Percentiles rank a stretch among this genome's conserved stretches.
Evolutionary conservation across 2,888 invertebrate species (phyloP).

Genomic region (Uloborus plumipes): DNA sequence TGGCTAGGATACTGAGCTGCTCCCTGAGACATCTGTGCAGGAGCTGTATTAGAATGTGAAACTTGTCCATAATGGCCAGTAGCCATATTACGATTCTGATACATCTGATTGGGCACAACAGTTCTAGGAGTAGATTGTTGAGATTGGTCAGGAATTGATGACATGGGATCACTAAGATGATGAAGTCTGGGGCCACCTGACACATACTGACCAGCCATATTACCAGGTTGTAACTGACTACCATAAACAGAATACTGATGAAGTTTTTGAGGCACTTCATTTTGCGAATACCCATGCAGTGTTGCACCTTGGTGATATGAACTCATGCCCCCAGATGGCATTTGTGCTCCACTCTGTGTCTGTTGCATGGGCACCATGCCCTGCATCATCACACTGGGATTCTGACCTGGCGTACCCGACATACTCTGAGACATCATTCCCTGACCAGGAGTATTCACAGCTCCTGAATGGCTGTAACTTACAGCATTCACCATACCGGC

Average conservation of each 20-base stretch:
- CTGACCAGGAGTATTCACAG: slow-evolving; percentile 56
- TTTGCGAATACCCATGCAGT: slow-evolving; percentile 65
- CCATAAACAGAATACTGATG: slow-evolving; percentile 64
- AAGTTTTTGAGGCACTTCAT: slow-evolving; percentile 66
- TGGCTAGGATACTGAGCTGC: slow-evolving; percentile 61
- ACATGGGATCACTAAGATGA: slow-evolving; percentile 58
- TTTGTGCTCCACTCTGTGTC: slow-evolving; percentile 49
- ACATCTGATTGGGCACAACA: slow-evolving; percentile 56
- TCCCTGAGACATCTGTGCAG: slow-evolving; percentile 58
- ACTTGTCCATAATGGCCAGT: slow-evolving; percentile 61
- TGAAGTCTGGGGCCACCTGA: slow-evolving; percentile 60
- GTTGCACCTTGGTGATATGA: slow-evolving; percentile 63
- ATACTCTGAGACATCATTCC: slow-evolving; percentile 58
- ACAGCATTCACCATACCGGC: slow-evolving; percentile 56
- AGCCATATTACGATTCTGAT: slow-evolving; percentile 58
- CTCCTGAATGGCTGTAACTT: slow-evolving; percentile 51
- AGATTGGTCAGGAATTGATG: slow-evolving; percentile 47
- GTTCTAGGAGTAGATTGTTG: slow-evolving; percentile 59
- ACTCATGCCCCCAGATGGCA: slow-evolving; percentile 51
- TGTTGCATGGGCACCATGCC: slow-evolving; percentile 59
- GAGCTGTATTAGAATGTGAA: slow-evolving; percentile 50
- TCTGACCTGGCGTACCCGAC: slow-evolving; percentile 51
- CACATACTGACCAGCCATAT: slow-evolving; percentile 59
- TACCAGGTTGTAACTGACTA: slow-evolving; percentile 59
- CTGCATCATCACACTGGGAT: slow-evolving; percentile 58